Percentiles rank a stretch among this genome's conserved stretches.
Conservation (phyloP, 2,797 vertebrate genomes). For the Esox masquinongy region DNA sequence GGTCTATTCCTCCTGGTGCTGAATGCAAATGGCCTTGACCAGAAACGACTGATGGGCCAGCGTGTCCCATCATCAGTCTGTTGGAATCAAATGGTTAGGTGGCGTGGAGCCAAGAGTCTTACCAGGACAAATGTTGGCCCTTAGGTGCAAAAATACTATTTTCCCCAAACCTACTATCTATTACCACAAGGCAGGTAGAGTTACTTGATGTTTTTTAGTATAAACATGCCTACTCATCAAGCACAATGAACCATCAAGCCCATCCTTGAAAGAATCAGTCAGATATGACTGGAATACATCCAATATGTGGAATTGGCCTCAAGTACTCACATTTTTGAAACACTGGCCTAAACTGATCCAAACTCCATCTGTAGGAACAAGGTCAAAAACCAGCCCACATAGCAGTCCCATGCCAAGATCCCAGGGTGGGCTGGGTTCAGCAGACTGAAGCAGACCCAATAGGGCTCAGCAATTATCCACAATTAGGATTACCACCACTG, state of each 20-base stretch:
- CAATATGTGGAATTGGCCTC: background rate
- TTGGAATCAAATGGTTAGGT: background rate
- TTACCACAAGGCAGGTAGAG: background rate
- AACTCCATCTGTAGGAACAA: constrained; percentile 7
- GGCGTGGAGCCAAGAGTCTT: background rate
- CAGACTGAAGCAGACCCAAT: constrained; percentile 71
- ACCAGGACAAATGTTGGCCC: background rate
- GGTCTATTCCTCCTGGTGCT: background rate
- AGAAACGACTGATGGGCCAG: background rate
- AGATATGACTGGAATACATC: background rate
- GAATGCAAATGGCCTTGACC: background rate
- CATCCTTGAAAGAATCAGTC: background rate
- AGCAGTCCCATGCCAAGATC: constrained; percentile 63
- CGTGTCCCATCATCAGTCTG: background rate
- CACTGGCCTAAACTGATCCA: background rate
- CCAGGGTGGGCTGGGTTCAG: constrained; percentile 68
- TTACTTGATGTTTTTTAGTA: background rate
- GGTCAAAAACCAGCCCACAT: constrained; percentile 46
- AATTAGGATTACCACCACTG: constrained; percentile 76
- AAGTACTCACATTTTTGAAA: background rate
- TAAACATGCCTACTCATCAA: background rate
- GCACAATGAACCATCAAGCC: background rate
- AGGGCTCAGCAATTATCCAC: constrained; percentile 81
- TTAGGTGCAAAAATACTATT: background rate
- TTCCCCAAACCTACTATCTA: background rate